Evolutionary conservation across 2,113 vertebrate species (phyloP).

Genomic region (Bothrops jararaca): DNA sequence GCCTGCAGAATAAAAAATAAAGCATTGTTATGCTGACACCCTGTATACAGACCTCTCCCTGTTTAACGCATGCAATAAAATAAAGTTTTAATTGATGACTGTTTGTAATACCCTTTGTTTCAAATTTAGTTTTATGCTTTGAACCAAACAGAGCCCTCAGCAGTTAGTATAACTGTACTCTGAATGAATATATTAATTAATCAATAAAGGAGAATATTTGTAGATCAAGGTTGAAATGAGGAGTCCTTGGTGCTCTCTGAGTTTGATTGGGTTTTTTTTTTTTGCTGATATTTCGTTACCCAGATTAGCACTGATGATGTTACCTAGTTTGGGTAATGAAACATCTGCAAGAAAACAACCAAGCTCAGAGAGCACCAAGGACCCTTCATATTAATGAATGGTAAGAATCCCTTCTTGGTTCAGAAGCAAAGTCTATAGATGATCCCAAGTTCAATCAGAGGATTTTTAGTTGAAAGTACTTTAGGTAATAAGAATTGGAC

Average conservation of each 20-base stretch:
- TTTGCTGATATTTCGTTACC: neutral
- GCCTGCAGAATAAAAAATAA: conserved; percentile 56
- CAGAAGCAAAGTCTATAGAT: neutral
- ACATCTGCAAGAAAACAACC: neutral
- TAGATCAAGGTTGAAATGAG: neutral
- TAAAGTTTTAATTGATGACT: neutral
- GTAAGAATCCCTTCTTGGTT: neutral
- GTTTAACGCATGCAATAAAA: neutral
- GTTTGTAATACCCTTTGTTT: neutral
- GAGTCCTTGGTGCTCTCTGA: neutral
- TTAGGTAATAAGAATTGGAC: neutral
- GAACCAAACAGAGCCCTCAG: neutral
- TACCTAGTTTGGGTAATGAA: neutral
- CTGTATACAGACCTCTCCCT: neutral
- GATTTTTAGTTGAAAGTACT: neutral
- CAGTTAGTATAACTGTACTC: neutral
- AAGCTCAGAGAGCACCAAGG: neutral
- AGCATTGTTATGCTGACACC: accelerated
- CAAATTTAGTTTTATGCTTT: neutral
- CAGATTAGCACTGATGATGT: neutral
- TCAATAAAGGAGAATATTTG: neutral
- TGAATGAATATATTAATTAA: neutral
- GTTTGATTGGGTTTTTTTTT: neutral
- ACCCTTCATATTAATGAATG: neutral
- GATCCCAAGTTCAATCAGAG: neutral